Conservation (phyloP, 2,888 invertebrate genomes). For the Reticulitermes lucifugus region DNA sequence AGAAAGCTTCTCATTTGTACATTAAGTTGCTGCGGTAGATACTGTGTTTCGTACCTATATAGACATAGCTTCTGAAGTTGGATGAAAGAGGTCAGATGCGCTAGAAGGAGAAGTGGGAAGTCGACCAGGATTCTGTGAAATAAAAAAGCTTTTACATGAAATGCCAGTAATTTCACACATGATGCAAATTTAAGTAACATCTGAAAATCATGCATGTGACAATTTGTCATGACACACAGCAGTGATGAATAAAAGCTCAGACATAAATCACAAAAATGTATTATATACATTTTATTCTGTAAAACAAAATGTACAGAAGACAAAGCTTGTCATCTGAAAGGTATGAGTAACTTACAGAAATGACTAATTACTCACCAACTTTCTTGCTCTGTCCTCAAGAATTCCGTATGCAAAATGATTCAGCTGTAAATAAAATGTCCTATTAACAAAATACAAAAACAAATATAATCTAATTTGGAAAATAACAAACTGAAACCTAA, state of each 20-base stretch:
- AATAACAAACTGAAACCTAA: slow-evolving; percentile 42
- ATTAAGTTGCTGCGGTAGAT: background rate
- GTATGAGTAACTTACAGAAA: background rate
- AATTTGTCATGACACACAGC: no score
- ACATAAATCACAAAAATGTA: background rate
- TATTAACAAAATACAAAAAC: background rate
- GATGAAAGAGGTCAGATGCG: background rate
- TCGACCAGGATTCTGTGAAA: slow-evolving; percentile 38
- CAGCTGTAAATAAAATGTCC: slow-evolving; percentile 62
- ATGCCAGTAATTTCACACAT: no score
- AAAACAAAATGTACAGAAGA: no score
- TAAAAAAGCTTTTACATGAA: background rate
- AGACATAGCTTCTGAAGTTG: slow-evolving; percentile 1
- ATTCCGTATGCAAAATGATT: slow-evolving; percentile 85
- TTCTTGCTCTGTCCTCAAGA: slow-evolving; percentile 79
- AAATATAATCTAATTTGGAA: background rate
- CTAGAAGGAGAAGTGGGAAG: background rate
- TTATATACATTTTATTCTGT: background rate
- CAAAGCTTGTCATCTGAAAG: no score
- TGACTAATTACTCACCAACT: slow-evolving; percentile 65
- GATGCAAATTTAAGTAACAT: no score
- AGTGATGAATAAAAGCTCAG: no score
- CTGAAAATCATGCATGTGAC: no score
- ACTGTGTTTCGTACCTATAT: background rate
- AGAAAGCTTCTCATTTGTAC: background rate